phyloP scores from a whole-genome alignment of 2,113 vertebrate species.

The Actenoides lindsayi region DNA sequence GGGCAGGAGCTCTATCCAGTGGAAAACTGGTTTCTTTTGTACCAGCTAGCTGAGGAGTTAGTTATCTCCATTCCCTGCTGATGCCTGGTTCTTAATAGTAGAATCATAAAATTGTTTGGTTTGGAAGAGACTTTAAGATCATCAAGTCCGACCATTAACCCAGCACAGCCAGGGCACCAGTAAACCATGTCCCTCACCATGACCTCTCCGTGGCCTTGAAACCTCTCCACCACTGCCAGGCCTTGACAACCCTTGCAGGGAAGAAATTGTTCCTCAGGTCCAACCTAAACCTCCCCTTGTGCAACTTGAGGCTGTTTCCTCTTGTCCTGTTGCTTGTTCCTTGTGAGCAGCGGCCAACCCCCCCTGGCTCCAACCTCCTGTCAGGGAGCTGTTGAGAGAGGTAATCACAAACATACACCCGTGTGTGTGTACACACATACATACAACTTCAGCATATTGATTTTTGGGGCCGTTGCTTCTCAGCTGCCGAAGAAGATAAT shows the following conservation, averaged over 20 bases:
- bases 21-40: not conserved
- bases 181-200: not conserved
- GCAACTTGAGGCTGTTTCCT: not conserved
- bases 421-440: not conserved
- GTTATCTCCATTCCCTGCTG: not conserved
- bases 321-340: not conserved
- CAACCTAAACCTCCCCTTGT: not conserved
- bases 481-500: conserved; percentile 1
- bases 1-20: not conserved
- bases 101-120: not conserved
- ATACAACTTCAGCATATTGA: conserved; percentile 23
- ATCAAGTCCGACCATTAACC: not conserved
- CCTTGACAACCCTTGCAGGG: too few relatives aligned
- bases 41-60: not conserved
- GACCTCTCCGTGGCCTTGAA: not conserved
- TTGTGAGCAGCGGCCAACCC: not conserved
- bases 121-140: not conserved
- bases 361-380: not conserved
- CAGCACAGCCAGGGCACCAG: not conserved
- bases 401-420: not conserved
- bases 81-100: not conserved
- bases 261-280: not conserved
- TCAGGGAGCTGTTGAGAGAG: not conserved
- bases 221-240: not conserved
- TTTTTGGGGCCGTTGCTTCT: conserved; percentile 24